These are phyloP conservation scores for Nemotelus pantherinus DNA, from an alignment of 2,888 invertebrate species.

Conservation along the genomic window DNA sequence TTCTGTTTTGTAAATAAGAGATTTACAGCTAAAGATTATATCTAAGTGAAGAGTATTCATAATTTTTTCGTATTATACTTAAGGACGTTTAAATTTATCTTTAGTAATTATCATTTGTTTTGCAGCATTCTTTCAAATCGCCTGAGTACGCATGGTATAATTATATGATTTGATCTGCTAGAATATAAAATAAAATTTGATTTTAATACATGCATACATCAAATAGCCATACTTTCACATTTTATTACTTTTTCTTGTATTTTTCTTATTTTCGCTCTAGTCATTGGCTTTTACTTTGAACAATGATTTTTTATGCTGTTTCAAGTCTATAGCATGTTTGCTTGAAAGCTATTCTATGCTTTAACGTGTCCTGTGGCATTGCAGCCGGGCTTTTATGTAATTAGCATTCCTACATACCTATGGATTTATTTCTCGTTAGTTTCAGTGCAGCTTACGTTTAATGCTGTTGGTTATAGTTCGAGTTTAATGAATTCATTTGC, in stretches of 20 bases:
- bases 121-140: background rate
- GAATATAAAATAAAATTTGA: constrained; percentile 41
- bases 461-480: background rate
- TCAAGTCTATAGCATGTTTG: background rate
- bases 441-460: background rate
- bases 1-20: constrained; percentile 33
- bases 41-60: constrained; percentile 39
- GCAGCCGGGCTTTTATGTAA: background rate
- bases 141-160: background rate
- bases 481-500: constrained; percentile 20
- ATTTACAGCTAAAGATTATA: constrained; percentile 39
- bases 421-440: background rate
- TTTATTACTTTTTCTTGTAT: constrained; percentile 12
- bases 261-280: constrained; percentile 20
- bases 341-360: too few relatives aligned
- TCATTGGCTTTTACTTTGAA: background rate
- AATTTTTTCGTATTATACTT: constrained; percentile 24
- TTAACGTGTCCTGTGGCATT: too few relatives aligned
- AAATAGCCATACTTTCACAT: constrained; percentile 28
- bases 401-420: background rate
- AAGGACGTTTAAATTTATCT: constrained; percentile 33
- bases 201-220: constrained; percentile 38
- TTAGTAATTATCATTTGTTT: constrained; percentile 23
- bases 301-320: background rate
- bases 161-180: background rate